phyloP scores from a whole-genome alignment of 1,140 invertebrate species.

The Chymomyza costata region DNA sequence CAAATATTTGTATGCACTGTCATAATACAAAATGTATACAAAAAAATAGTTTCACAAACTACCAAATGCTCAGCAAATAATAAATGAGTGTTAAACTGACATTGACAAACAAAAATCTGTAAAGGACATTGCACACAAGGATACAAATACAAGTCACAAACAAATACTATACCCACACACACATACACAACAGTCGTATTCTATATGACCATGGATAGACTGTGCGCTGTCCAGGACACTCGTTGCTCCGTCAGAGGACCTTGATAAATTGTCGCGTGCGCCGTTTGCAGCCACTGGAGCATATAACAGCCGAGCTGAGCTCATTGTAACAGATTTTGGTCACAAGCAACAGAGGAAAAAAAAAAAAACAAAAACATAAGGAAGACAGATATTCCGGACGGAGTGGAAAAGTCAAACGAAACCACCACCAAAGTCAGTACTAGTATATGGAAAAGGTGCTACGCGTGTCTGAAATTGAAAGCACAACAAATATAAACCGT shows the following conservation, averaged over 20 bases:
- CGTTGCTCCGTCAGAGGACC: slow-evolving; percentile 32
- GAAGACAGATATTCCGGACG: slow-evolving; percentile 21
- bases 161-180: slow-evolving; percentile 6
- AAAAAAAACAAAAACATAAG: slow-evolving; percentile 18
- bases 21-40: background rate
- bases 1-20: background rate
- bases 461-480: slow-evolving; percentile 72
- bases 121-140: slow-evolving; percentile 56
- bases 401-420: slow-evolving; percentile 52
- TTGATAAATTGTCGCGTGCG: slow-evolving; percentile 56
- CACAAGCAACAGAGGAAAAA: slow-evolving; percentile 9
- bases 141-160: slow-evolving; percentile 13
- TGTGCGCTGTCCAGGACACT: slow-evolving; percentile 50
- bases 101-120: slow-evolving; percentile 45
- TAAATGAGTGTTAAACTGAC: slow-evolving; percentile 65
- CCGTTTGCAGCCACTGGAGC: slow-evolving; percentile 39
- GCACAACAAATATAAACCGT: slow-evolving; percentile 74
- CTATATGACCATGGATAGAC: background rate
- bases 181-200: slow-evolving; percentile 3
- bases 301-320: slow-evolving; percentile 58
- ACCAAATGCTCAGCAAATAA: slow-evolving; percentile 38
- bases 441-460: slow-evolving; percentile 26
- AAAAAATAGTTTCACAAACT: background rate
- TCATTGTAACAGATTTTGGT: slow-evolving; percentile 63
- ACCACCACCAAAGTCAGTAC: slow-evolving; percentile 41